Conservation (phyloP, 2,797 vertebrate genomes). For the Eutrigla gurnardus region DNA sequence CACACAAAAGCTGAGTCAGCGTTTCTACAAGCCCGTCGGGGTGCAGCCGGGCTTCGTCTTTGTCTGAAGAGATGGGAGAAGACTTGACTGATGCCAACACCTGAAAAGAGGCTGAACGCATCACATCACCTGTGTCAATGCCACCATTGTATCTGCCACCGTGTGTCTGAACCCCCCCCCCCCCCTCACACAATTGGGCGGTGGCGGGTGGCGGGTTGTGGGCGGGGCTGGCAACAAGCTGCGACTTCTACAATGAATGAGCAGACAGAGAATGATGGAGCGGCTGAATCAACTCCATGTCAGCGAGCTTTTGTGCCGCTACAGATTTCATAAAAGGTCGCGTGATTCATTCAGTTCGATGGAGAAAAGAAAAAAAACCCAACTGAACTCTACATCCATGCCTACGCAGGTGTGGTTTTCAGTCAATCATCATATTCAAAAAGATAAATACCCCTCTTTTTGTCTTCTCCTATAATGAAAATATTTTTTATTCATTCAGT, state of each 20-base stretch:
- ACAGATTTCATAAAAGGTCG: conserved; percentile 56
- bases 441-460: conserved; percentile 48
- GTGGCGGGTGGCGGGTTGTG: conserved; percentile 24
- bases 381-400: conserved; percentile 7
- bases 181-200: conserved; percentile 70
- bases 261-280: conserved; percentile 66
- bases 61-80: conserved; percentile 30
- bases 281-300: conserved; percentile 69
- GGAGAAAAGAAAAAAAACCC: conserved; percentile 47
- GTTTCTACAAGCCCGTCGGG: conserved; percentile 44
- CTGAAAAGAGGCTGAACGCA: conserved; percentile 75
- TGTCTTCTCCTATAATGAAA: conserved; percentile 36
- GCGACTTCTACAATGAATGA: conserved; percentile 76
- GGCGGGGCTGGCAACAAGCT: conserved; percentile 68
- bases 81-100: conserved; percentile 73
- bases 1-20: conserved; percentile 15
- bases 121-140: conserved; percentile 82
- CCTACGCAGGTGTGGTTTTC: conserved; percentile 65
- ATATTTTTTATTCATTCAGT: conserved; percentile 36
- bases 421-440: conserved; percentile 35
- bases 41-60: conserved; percentile 61
- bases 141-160: conserved; percentile 75
- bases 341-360: conserved; percentile 54
- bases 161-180: conserved; percentile 62
- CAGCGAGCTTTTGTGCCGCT: conserved; percentile 65